A percentile compares a stretch with the other conserved stretches of the same genome.
These are phyloP conservation scores for Ecliptopera silaceata DNA, from an alignment of 2,888 invertebrate genomes.

Conservation along the genomic window DNA sequence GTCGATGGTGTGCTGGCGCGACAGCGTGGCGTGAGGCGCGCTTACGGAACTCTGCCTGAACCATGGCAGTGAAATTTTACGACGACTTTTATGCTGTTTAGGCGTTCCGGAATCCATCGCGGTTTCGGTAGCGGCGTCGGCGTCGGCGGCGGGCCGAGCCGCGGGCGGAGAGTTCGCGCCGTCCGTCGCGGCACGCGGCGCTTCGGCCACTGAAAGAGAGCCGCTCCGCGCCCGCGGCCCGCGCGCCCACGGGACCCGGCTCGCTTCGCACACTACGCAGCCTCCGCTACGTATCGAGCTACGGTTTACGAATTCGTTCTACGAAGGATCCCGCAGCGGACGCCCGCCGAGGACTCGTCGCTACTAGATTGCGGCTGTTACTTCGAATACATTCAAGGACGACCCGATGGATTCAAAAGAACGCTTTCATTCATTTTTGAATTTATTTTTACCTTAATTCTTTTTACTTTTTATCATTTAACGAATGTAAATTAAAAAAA, in stretches of 20 bases:
- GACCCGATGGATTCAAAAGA: background rate
- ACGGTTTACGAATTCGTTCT: conserved; percentile 67
- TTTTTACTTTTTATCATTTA: too few species aligned
- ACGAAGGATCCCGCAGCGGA: conserved; percentile 56
- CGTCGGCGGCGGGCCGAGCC: conserved; percentile 55
- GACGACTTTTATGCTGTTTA: conserved; percentile 87
- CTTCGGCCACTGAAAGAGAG: conserved; percentile 60
- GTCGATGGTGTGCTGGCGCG: conserved; percentile 95
- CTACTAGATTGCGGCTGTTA: conserved; percentile 36
- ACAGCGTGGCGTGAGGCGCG: conserved; percentile 88
- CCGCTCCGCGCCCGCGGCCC: conserved; percentile 40
- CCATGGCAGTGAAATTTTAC: conserved; percentile 95
- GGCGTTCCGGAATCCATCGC: conserved; percentile 57
- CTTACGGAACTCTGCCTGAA: conserved; percentile 92
- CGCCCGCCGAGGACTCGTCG: conserved; percentile 69
- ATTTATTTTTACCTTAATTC: too few species aligned
- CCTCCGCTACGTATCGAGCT: conserved; percentile 75
- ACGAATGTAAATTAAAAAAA: too few species aligned
- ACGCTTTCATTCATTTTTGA: conserved; percentile 11
- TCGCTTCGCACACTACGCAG: conserved; percentile 70
- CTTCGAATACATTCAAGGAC: conserved; percentile 16
- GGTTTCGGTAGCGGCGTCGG: conserved; percentile 48
- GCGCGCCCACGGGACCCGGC: conserved; percentile 46
- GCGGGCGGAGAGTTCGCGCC: conserved; percentile 59
- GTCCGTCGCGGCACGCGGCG: conserved; percentile 64